Evolutionary conservation across 2,797 vertebrate species (phyloP).

Genomic region (Pseudocheirus occidentalis): DNA sequence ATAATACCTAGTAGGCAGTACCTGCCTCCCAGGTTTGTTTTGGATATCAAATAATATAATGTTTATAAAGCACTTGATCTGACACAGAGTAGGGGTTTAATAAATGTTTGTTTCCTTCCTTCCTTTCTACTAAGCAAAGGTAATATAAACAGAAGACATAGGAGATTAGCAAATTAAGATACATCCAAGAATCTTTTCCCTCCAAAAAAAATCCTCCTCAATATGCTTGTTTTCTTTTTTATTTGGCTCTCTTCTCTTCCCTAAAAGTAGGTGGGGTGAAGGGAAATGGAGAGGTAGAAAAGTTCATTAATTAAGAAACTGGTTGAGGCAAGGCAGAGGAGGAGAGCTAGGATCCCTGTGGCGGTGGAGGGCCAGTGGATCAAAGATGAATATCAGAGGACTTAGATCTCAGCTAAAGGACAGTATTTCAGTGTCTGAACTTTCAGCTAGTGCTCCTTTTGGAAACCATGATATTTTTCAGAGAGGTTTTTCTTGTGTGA

Average conservation of each 20-base stretch:
- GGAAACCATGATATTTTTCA: no score
- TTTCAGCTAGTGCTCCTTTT: no score
- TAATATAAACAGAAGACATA: background rate
- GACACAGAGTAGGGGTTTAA: background rate
- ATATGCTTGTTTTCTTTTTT: background rate
- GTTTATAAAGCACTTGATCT: background rate
- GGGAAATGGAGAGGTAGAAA: background rate
- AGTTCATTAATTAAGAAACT: background rate
- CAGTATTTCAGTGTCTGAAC: no score
- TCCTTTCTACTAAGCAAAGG: background rate
- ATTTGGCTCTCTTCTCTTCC: background rate
- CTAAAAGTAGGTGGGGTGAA: background rate
- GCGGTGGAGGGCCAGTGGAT: no score
- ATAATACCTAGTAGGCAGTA: background rate
- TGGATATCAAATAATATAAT: background rate
- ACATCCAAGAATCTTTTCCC: background rate
- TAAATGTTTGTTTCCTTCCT: background rate
- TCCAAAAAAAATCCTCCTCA: background rate
- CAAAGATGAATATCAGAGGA: no score
- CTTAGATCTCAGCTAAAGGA: no score
- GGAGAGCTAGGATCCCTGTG: no score
- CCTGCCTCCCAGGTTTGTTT: background rate
- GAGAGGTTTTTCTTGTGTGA: no score
- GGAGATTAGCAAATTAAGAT: background rate
- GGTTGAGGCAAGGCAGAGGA: no score